Percentiles rank a stretch among this genome's conserved stretches.
These are phyloP conservation scores for Dimorphilus gyrociliatus DNA, from an alignment of 2,888 invertebrate genomes.

Conservation along the genomic window DNA sequence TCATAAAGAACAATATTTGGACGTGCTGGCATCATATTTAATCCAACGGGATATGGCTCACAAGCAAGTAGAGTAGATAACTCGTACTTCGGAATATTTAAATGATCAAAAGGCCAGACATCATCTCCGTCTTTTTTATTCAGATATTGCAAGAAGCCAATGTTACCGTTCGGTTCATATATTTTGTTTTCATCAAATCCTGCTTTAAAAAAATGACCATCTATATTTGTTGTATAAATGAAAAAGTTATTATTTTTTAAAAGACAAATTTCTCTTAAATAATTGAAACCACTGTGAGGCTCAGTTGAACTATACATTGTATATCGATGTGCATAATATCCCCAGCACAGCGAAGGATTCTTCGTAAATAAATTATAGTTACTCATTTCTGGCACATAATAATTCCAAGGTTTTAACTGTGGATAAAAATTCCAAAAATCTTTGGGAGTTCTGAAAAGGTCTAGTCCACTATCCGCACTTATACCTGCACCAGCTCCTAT, in stretches of 20 bases:
- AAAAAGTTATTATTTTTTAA: constrained; percentile 8
- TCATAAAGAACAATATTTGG: too few species aligned
- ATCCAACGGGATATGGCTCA: too few species aligned
- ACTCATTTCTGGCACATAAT: constrained; percentile 9
- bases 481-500: constrained; percentile 12
- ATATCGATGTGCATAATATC: constrained; percentile 10
- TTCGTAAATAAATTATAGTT: constrained; percentile 10
- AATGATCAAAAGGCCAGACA: too few species aligned
- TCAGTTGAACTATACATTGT: constrained; percentile 6
- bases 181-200: constrained; percentile 8
- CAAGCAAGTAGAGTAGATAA: too few species aligned
- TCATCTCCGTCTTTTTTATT: background rate
- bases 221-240: constrained; percentile 12
- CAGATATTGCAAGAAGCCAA: constrained; percentile 8
- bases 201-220: constrained; percentile 12
- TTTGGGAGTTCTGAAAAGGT: constrained; percentile 9
- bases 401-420: constrained; percentile 7
- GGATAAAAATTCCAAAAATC: constrained; percentile 12
- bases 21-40: too few species aligned
- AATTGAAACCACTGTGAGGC: constrained; percentile 11
- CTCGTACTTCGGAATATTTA: too few species aligned
- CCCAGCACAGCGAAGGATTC: constrained; percentile 11
- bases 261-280: constrained; percentile 7
- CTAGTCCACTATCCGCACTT: constrained; percentile 11
- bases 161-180: constrained; percentile 10